Base-by-base conservation (phyloP, 30 jellyfish, hydroid and myxozoan genomes). In the Aurelia coerulea region DNA sequence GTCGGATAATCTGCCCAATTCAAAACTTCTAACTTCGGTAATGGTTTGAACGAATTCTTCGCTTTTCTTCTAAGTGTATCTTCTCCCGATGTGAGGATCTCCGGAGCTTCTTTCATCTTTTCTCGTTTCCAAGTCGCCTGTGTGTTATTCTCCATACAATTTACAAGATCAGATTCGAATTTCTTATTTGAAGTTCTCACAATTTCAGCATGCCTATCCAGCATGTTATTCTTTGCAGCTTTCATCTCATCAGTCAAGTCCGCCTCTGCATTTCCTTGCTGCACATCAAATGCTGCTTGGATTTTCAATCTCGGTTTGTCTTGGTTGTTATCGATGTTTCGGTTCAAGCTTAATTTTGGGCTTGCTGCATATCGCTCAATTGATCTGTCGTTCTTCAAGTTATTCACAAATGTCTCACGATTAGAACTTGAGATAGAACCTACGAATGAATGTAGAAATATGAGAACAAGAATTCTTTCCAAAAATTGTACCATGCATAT, bases 1-100 rank as follows among this genome's bases (percentile, higher is more conserved):
- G 91, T 66, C 1, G 99, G 99, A 51, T 88, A 95, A 90, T 95
- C 99, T 10, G 99, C 98, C 99, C 99, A 95, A 62, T 90, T 90
- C 74, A 95, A 53, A 29, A 95, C 97, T 56, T 90, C 97, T 39
- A 95, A 91, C 54, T 95, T 90, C 6, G 99, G 99, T 69, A 95
- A 49, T 13, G 99, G 99, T 70, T 95, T 95, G 72, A 95, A 95
- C 8, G 95, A 94, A 59, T 77, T 77, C 66, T 95, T 95, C 42
- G 93, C 98, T 63, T 84, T 85, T 73, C 99, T 80, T 62, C 98
- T 77, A 39, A 95, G 78, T 2, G 99, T 95, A 72, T 95, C 97
- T 70, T 95, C 97, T 9, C 98, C 97, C 3, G 98, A 96, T 18
- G 80, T 79, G 15, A 68, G 51, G 23, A 79, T 85, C 71, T 81